A percentile compares a stretch with the other conserved stretches of the same genome.
phyloP scores from a whole-genome alignment of 2,797 vertebrate species.

The Remorina albescens region DNA sequence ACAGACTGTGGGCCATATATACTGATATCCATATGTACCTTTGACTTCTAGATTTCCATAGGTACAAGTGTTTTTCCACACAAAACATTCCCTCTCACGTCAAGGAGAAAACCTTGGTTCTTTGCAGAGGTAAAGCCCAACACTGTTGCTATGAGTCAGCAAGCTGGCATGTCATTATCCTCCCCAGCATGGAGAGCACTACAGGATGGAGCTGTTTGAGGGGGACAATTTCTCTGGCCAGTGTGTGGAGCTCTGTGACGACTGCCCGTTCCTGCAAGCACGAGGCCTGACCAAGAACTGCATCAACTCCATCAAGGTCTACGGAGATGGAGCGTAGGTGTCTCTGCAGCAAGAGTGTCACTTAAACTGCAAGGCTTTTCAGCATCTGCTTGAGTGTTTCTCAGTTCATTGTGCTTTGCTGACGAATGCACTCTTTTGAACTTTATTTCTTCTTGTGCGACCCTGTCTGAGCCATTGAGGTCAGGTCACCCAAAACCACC shows the following conservation, averaged over 20 bases:
- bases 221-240: slow-evolving; percentile 86
- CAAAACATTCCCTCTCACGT: not conserved
- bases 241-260: slow-evolving; percentile 88
- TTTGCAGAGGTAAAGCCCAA: slow-evolving; percentile 28
- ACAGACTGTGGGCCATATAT: not conserved
- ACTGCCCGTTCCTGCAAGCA: slow-evolving; percentile 89
- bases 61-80: slow-evolving; percentile 12
- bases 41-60: slow-evolving; percentile 47
- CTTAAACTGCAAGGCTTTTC: not conserved
- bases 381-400: not conserved
- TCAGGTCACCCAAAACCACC: not conserved
- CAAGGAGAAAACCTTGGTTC: slow-evolving; percentile 30
- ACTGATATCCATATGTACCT: slow-evolving; percentile 4
- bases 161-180: slow-evolving; percentile 49
- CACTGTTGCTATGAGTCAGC: slow-evolving; percentile 47
- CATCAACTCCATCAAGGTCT: slow-evolving; percentile 89
- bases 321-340: slow-evolving; percentile 90
- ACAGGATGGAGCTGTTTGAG: slow-evolving; percentile 89
- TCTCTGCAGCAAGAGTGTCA: slow-evolving; percentile 7
- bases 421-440: not conserved
- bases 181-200: slow-evolving; percentile 88
- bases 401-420: not conserved
- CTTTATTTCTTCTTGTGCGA: not conserved
- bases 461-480: not conserved
- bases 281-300: slow-evolving; percentile 88